Conservation (phyloP, 2,113 vertebrate species). For the Albula goreensis region DNA sequence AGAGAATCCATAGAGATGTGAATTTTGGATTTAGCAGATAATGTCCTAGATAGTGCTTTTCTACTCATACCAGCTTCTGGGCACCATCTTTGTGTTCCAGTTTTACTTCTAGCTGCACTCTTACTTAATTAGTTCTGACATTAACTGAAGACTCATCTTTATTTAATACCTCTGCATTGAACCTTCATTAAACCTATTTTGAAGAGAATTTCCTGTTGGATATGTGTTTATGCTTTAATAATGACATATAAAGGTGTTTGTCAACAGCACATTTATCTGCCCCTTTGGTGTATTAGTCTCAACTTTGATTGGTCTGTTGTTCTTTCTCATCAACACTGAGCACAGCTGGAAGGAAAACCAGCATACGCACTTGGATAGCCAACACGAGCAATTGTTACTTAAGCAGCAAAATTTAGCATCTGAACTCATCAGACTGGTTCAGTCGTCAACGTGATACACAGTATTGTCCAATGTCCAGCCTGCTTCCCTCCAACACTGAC, state of each 20-base stretch:
- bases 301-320: not conserved
- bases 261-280: not conserved
- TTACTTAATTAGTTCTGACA: not conserved
- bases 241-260: not conserved
- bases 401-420: not conserved
- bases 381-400: not conserved
- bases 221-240: not conserved
- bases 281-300: not conserved
- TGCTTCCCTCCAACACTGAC: too few relatives aligned
- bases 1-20: not conserved
- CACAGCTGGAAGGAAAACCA: not conserved
- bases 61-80: not conserved
- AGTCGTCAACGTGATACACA: not conserved
- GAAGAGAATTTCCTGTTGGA: not conserved
- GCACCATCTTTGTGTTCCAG: not conserved
- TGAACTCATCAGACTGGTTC: not conserved
- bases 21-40: not conserved
- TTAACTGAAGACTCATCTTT: not conserved
- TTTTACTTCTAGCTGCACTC: not conserved
- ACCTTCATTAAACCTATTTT: not conserved
- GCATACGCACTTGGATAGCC: not conserved
- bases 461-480: too few relatives aligned
- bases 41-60: too few relatives aligned
- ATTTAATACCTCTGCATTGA: not conserved
- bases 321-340: not conserved